Evolutionary conservation across 2,113 vertebrate genomes (phyloP), one percentile per base, ranked within the genome.

Genomic region (Cebus imitator): DNA sequence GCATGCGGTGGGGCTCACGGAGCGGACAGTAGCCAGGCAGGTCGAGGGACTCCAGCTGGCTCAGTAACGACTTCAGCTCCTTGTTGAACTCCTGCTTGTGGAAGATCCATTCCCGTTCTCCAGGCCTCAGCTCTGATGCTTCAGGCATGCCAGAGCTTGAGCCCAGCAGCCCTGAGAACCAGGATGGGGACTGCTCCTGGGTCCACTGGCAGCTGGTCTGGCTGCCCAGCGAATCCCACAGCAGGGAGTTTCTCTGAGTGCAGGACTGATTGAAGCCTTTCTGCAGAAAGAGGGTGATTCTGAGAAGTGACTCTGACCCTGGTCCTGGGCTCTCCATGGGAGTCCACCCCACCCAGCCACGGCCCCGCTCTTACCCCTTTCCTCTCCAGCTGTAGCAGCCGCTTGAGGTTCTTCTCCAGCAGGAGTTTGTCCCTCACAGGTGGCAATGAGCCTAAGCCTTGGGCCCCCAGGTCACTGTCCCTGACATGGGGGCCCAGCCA

Each of bases 331-430:
- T 68, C 37, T 72, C 14, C 48, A 35, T 35, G 64, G 64, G 45
- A 37, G 8, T 64, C 76, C 50, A 55, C 21, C 58, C 82, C 16
- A 1, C 20, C 66, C 37, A 13, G 50, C 76, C n/a, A 6, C 12
- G 12, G 21, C 25, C 72, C 81, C 48, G 40, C 68, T 64, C 97
- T 97, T 52, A 97, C 96, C 98, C 96, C 92, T 88, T 64, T 96
- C 57, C 90, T 97, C 50, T 96, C 96, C 52, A 97, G 72, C 6
- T 18, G 84, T 48, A 87, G 48, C 45, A 97, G 61, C 16, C 87
- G 79, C 90, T 80, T 92, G 76, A 97, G 97, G 85, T 66, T 97
- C 80, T 94, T 97, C 61, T 97, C 96, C 30, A 97, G 87, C 68
- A 97, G 61, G 18, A 97, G 92, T 20, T 32, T 92, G 76, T 98